Evolutionary conservation across 2,888 invertebrate genomes (phyloP).

Genomic region (Dolomedes plantarius): DNA sequence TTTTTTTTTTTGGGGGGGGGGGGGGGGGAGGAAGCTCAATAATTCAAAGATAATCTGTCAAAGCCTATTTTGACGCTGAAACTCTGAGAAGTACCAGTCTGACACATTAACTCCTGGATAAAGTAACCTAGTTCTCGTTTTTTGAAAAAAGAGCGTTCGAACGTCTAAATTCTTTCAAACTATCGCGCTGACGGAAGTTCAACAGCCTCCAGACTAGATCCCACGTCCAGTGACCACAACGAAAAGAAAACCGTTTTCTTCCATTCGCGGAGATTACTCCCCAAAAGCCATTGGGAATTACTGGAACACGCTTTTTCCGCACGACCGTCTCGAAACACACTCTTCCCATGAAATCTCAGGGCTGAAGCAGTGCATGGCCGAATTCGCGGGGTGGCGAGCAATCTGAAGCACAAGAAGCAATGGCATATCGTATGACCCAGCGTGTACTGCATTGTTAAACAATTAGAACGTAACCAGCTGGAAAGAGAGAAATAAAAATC

Average conservation of each 20-base stretch:
- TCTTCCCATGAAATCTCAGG: not conserved
- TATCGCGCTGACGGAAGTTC: too few species aligned
- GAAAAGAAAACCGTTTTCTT: not conserved
- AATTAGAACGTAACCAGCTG: slow-evolving; percentile 48
- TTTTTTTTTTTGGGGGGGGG: too few species aligned
- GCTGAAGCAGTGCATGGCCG: not conserved
- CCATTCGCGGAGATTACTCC: not conserved
- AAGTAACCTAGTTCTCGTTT: too few species aligned
- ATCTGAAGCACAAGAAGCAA: not conserved
- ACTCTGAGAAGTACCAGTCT: too few species aligned
- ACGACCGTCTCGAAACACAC: not conserved
- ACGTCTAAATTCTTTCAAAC: too few species aligned
- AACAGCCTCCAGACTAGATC: not conserved
- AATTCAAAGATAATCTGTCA: too few species aligned
- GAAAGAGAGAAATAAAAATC: slow-evolving; percentile 10
- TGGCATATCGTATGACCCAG: slow-evolving; percentile 40
- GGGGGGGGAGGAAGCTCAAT: too few species aligned
- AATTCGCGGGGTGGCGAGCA: not conserved
- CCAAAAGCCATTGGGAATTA: not conserved
- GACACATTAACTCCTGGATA: too few species aligned
- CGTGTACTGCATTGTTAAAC: slow-evolving; percentile 14
- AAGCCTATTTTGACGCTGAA: too few species aligned
- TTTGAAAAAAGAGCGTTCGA: too few species aligned
- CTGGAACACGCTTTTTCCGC: not conserved
- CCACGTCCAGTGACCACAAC: not conserved